These are phyloP conservation scores for Otocyon megalotis DNA, from an alignment of 2,113 vertebrate species.

Conservation along the genomic window DNA sequence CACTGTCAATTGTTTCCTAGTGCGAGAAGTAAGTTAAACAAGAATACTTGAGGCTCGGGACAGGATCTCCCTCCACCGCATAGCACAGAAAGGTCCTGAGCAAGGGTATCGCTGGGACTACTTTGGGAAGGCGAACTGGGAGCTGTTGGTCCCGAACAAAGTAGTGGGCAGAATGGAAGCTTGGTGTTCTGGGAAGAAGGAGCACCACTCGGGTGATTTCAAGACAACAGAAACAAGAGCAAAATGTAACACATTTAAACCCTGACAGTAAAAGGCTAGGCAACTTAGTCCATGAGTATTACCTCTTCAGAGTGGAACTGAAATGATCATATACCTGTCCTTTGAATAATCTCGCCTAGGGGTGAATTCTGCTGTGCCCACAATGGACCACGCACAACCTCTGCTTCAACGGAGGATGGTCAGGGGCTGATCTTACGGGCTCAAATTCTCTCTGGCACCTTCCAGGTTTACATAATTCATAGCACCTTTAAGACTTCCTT, in stretches of 20 bases:
- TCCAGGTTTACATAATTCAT: background rate
- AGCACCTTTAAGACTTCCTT: background rate
- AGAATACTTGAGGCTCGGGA: background rate
- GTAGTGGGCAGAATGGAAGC: background rate
- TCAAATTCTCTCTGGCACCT: background rate
- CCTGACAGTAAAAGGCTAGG: background rate
- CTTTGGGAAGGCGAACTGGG: background rate
- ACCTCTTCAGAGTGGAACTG: background rate
- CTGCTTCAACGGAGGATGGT: background rate
- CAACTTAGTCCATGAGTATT: background rate
- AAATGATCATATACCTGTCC: background rate
- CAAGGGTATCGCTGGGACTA: background rate
- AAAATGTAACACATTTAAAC: background rate
- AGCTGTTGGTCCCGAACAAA: background rate
- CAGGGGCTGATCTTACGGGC: background rate
- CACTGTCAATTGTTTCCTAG: background rate
- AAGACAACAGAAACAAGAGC: background rate
- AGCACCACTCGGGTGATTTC: background rate
- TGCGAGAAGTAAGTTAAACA: background rate
- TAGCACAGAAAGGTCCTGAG: background rate
- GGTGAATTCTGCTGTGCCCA: background rate
- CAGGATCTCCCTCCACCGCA: background rate
- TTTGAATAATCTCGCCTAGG: background rate
- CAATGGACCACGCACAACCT: background rate
- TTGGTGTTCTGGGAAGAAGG: background rate